These are phyloP conservation scores for Lepidothrix coronata DNA, from an alignment of 2,113 vertebrate genomes.

Conservation along the genomic window DNA sequence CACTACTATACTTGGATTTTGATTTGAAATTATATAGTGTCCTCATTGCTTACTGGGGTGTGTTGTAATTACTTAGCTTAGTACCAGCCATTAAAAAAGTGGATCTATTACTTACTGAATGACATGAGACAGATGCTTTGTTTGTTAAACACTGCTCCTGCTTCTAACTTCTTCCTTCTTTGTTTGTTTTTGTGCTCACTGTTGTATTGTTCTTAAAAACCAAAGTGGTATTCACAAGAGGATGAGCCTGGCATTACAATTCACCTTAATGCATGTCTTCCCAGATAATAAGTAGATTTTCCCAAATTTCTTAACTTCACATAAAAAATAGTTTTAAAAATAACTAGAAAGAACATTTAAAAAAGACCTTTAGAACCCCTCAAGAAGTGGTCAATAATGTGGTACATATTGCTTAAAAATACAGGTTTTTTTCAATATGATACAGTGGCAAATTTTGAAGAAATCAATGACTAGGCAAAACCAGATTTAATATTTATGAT, in stretches of 20 bases:
- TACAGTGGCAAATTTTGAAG: not conserved
- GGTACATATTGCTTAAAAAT: not conserved
- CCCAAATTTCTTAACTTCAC: not conserved
- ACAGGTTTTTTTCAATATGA: not conserved
- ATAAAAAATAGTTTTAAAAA: not conserved
- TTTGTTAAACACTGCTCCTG: not conserved
- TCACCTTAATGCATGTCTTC: not conserved
- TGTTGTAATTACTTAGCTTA: slow-evolving; percentile 1
- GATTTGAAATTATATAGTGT: not conserved
- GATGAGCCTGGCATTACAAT: not conserved
- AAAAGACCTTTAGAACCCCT: not conserved
- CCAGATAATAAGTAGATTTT: not conserved
- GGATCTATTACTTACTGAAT: not conserved
- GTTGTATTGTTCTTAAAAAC: not conserved
- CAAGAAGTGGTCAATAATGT: not conserved
- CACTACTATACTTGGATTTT: not conserved
- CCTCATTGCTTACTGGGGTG: not conserved
- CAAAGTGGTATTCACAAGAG: not conserved
- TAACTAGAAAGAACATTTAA: not conserved
- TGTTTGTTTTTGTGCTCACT: not conserved
- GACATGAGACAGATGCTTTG: not conserved
- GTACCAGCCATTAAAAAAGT: not conserved
- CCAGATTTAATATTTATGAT: not conserved
- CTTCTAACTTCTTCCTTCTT: not conserved
- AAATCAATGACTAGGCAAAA: not conserved